Evolutionary conservation across 2,797 vertebrate species (phyloP), one percentile per base, ranked within the genome.

Genomic region (Mormyrus hasselquistii): DNA sequence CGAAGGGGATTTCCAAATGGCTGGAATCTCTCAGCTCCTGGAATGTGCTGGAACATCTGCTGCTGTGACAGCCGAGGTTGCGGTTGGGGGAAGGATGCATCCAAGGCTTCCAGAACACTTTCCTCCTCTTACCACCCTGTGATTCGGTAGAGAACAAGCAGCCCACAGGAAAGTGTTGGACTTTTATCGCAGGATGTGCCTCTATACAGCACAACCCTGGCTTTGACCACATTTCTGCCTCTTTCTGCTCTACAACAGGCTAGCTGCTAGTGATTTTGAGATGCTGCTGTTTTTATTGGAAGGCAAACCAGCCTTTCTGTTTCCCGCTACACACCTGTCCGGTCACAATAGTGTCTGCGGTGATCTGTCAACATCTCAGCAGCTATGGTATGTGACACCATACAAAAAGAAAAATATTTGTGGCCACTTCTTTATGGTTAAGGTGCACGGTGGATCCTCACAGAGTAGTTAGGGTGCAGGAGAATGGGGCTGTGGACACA

Each of bases 31-130:
- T 87, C 85, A 38, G 89, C 87, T 90, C 65, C 89, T 92, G 93
- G 94, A 96, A 96, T 94, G 91, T 92, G 92, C 93, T 93, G 88
- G 82, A 95, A 94, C 95, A 95, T 95, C 94, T 96, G 95, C 94
- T 93, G 85, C 92, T 92, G 93, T 95, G 95, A 94, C 94, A 94
- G 92, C 93, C 88, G 59, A 92, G 94, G 93, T 95, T 93, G 92
- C 82, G 86, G 89, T 84, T 91, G 87, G 89, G 73, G 90, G 91
- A 89, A 89, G 52, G 88, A 52, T 57, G 91, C 89, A 53, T 86
- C 47, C n/a, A 12, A 53, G 12, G 50, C 83, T 86, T 86, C 83
- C 83, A 57, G 85, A 87, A 44, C 25, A 52, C 85, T 41, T 55
- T 57, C 16, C 22, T 25, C 29, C 38, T 25, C 53, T 55, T 9